phyloP scores from a whole-genome alignment of 2,888 invertebrate species.

The Eupeodes luniger region DNA sequence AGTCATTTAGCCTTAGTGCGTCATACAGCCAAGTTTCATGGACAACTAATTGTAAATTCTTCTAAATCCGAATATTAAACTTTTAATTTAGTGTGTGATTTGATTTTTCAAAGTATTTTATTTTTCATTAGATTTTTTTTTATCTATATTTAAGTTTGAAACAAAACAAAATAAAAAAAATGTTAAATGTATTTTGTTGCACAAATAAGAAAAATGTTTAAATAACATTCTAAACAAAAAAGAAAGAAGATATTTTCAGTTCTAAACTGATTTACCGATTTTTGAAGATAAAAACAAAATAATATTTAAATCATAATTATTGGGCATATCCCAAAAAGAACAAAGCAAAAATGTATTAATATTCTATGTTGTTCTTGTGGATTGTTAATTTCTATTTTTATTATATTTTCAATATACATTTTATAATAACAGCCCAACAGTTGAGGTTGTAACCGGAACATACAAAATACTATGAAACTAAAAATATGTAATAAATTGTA shows the following conservation, averaged over 20 bases:
- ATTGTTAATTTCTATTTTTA: conserved; percentile 10
- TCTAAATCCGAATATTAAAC: conserved; percentile 63
- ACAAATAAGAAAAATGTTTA: conserved; percentile 20
- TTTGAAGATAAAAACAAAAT: not conserved
- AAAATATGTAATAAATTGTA: conserved; percentile 6
- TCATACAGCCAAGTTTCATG: conserved; percentile 78
- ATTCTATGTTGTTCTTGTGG: conserved; percentile 9
- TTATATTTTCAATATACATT: conserved; percentile 11
- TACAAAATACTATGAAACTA: not conserved
- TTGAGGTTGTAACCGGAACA: conserved; percentile 1
- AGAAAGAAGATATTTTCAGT: conserved; percentile 10
- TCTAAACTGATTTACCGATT: conserved; percentile 11
- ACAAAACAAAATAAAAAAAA: not conserved
- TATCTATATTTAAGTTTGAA: conserved; percentile 17
- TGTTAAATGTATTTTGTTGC: conserved; percentile 25
- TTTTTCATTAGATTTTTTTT: conserved; percentile 32
- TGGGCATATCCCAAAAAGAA: not conserved
- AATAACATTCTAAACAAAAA: conserved; percentile 2
- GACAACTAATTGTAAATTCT: conserved; percentile 77
- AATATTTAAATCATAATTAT: not conserved
- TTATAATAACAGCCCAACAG: conserved; percentile 1
- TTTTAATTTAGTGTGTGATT: conserved; percentile 43
- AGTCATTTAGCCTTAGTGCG: conserved; percentile 78
- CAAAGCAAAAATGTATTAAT: not conserved
- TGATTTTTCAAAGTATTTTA: conserved; percentile 23